Conservation (phyloP, 1,140 invertebrate species). For the Cylas formicarius region DNA sequence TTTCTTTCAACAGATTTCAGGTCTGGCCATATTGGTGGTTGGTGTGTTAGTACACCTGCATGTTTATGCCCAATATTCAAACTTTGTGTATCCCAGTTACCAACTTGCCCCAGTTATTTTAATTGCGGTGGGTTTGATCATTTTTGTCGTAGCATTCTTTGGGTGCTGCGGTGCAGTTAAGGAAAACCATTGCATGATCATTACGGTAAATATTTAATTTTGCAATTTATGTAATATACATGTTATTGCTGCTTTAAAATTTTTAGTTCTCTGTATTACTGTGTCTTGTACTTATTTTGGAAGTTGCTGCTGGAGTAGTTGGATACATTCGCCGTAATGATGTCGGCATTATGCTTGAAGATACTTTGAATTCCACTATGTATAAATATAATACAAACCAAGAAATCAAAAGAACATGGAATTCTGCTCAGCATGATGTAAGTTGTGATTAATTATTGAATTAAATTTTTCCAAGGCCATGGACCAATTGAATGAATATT, state of each 20-base stretch:
- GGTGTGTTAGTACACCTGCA: constrained; percentile 59
- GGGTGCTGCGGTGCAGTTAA: constrained; percentile 83
- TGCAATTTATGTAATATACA: not conserved
- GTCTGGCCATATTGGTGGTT: constrained; percentile 64
- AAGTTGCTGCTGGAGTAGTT: constrained; percentile 76
- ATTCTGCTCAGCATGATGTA: constrained; percentile 73
- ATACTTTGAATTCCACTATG: constrained; percentile 62
- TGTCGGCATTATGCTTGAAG: constrained; percentile 56
- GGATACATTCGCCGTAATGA: constrained; percentile 73
- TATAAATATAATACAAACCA: constrained; percentile 53
- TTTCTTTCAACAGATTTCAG: constrained; percentile 58
- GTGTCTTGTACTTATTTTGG: constrained; percentile 73
- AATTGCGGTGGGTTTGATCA: constrained; percentile 75
- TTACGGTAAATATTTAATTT: constrained; percentile 54
- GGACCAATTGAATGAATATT: too few relatives aligned
- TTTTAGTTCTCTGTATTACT: constrained; percentile 76
- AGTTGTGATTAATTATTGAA: constrained; percentile 26
- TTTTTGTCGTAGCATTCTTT: constrained; percentile 79
- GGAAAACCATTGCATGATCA: constrained; percentile 82
- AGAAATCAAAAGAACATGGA: constrained; percentile 60
- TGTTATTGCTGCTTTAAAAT: constrained; percentile 1
- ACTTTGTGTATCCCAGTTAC: constrained; percentile 60
- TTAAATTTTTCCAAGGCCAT: constrained; percentile 5
- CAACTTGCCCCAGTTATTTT: constrained; percentile 69
- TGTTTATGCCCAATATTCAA: constrained; percentile 58